Base-by-base conservation (phyloP, 2,888 invertebrate species). In the Andrena bucephala region DNA sequence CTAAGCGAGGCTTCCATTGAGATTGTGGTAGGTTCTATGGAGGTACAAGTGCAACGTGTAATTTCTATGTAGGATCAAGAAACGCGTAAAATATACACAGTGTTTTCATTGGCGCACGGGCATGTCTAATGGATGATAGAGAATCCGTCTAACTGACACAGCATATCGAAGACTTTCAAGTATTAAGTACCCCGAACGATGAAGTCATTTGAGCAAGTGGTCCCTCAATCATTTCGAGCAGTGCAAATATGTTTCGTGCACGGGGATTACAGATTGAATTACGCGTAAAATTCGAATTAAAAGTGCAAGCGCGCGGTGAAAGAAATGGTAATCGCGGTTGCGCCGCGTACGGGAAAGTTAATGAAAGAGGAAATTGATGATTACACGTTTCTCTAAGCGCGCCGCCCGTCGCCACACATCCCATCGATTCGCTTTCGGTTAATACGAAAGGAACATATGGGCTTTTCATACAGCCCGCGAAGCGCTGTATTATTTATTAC, bases 311-410 rank as follows among this genome's bases (percentile, higher is more conserved):
- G 24, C 16, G 13, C 24, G 24, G 42, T 7, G 24, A 48, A 42
- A 65, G 65, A 65, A 36, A 42, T 13, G 10, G 13, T 42, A 42
- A 52, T 54, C 33, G 36, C 10, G 36, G 20, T 33, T 31, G 29
- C 29, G 29, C 29, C 16, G 54, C 20, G 54, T 7, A 36, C 27
- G 66, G 54, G 63, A 66, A 66, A 66, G 36, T 66, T 65, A 42
- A 42, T 20, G 73, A 66, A 66, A 20, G 66, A 66, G 66, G 66
- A 57, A 73, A 66, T 57, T 42, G 66, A 66, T 57, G 73, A 73
- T 73, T 73, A 67, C 57, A 16, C 29, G 31, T 50, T 54, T 36
- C 27, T 36, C 57, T 20, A 36, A 54, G 42, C 36, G 36, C 24
- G 48, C 60, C 60, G 27, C 60, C 42, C 8, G 27, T 62, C 20